These are phyloP conservation scores for Galeruca laticollis DNA, from an alignment of 2,888 invertebrate species.

Conservation along the genomic window DNA sequence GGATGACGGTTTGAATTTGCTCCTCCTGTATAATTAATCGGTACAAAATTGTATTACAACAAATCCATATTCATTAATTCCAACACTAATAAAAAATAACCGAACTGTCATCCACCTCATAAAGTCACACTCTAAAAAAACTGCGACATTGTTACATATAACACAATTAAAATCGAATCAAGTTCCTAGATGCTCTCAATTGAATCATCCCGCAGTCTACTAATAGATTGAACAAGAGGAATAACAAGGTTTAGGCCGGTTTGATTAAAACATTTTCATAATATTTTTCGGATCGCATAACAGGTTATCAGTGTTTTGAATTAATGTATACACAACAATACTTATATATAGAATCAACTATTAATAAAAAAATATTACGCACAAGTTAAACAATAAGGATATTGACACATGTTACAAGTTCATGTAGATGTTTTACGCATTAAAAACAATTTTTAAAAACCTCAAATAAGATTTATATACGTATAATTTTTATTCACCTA, in stretches of 20 bases:
- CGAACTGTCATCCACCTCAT: not conserved
- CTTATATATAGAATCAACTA: too few species aligned
- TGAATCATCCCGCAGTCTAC: constrained; percentile 18
- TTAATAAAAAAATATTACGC: too few species aligned
- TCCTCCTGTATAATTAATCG: constrained; percentile 7
- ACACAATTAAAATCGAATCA: not conserved
- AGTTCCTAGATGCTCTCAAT: not conserved
- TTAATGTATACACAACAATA: too few species aligned
- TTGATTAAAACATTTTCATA: not conserved
- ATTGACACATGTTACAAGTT: too few species aligned
- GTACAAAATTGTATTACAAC: constrained; percentile 1
- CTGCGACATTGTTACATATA: not conserved
- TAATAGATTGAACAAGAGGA: constrained; percentile 17
- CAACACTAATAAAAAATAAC: not conserved
- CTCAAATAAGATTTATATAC: too few species aligned
- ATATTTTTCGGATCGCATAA: not conserved
- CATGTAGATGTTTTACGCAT: too few species aligned
- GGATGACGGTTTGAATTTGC: constrained; percentile 16
- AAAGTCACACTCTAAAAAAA: not conserved
- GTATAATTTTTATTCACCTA: too few species aligned
- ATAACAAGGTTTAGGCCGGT: constrained; percentile 5
- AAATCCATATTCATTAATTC: not conserved
- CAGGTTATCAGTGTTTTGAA: not conserved
- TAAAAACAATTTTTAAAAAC: too few species aligned
- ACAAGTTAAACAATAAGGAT: too few species aligned